Conservation (phyloP, 2,797 vertebrate genomes). For the Sebastes dallii region DNA sequence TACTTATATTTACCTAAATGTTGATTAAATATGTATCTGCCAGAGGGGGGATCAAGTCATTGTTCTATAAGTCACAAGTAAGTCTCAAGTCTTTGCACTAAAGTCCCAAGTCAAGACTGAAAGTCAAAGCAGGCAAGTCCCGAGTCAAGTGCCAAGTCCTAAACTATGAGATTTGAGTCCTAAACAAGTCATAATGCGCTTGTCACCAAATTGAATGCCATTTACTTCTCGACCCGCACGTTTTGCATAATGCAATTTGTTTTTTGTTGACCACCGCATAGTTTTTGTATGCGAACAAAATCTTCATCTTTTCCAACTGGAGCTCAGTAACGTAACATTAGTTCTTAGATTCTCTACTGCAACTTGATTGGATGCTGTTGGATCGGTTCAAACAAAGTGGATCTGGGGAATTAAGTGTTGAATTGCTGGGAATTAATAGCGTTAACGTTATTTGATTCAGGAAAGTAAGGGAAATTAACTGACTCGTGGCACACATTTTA, state of each 20-base stretch:
- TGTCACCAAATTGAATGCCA: rapidly evolving
- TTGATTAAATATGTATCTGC: neutral
- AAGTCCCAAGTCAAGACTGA: neutral
- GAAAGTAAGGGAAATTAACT: too few species aligned
- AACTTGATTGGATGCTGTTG: too few species aligned
- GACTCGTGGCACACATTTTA: neutral
- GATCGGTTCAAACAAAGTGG: neutral
- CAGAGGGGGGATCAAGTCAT: too few species aligned
- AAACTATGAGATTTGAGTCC: neutral
- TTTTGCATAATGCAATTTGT: rapidly evolving
- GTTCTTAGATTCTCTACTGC: too few species aligned
- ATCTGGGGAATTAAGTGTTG: neutral
- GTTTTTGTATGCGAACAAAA: neutral
- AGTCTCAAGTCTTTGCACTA: neutral
- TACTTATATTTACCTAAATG: neutral
- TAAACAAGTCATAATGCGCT: neutral
- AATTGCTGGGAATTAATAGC: neutral
- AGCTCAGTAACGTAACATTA: too few species aligned
- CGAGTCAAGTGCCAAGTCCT: neutral
- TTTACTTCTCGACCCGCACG: too few species aligned
- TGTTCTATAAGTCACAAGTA: neutral
- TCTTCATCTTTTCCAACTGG: neutral
- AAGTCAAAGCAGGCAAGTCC: neutral
- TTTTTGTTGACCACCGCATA: too few species aligned
- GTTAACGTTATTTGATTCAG: neutral